Evolutionary conservation across 1,140 invertebrate species (phyloP), one percentile per base, ranked within the genome.

Genomic region (Macrocentrus cingulum): DNA sequence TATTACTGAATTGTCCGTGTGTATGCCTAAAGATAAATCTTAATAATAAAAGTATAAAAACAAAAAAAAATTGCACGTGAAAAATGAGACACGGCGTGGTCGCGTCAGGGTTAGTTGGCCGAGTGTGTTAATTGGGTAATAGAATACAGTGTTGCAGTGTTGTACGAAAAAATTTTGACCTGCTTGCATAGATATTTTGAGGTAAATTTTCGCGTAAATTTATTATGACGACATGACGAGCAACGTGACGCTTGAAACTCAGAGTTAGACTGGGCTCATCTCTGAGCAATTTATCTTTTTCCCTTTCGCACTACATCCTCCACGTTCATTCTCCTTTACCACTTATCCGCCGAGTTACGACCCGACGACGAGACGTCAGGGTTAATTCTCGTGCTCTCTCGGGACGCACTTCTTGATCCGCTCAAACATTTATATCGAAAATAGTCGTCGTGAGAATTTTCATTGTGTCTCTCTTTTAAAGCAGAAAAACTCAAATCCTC

Each of bases 341-440:
- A 50, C 55, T 57, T 57, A 50, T 48, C 42, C n/a, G n/a, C n/a
- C 45, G 37, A 57, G 55, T 57, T 57, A 50, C 46, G 34, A 48
- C 34, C 23, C n/a, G 46, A 41, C 55, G 45, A 57, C 2, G 18
- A 23, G 45, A 50, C 45, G 55, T 57, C 55, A 57, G 55, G 45
- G 55, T 57, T 57, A 57, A 57, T 57, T 57, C 45, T 50, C 55
- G 15, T 34, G 23, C 44, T 36, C 36, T 46, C 25, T 19, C 11
- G 44, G 20, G 44, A 36, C 29, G 18, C 13, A 13, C 23, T 11
- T 25, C 44, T 45, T 13, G 32, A 51, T 51, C 34, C 34, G 37
- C 22, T 55, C 9, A 45, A 45, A 29, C 53, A 32, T 55, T 55
- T 46, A 45, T 44, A n/a, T 34, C 41, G 13, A 55, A 45, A 55